Evolutionary conservation across 2,888 invertebrate species (phyloP), one percentile per base, ranked within the genome.

Genomic region (Leistus spinibarbis): DNA sequence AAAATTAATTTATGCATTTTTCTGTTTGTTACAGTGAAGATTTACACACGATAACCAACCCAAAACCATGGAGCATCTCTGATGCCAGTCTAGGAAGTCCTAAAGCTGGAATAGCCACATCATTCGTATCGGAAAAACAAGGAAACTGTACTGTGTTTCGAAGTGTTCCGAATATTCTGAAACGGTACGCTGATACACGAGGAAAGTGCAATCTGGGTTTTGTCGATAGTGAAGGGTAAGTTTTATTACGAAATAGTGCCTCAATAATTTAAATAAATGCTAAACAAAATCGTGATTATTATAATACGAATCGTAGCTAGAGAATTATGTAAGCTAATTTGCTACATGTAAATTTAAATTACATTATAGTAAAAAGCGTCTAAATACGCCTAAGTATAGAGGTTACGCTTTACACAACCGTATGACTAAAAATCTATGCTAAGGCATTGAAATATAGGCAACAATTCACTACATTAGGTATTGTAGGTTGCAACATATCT

Each of bases 131-230:
- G 3, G 74, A 56, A 17, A 71, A 57, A 20, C 20, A 23, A 5
- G 20, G 27, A 2, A 3, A 40, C 13, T 17, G 40, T 9, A 24
- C 54, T 3, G 54, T 22, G 10, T 64, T 63, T 13, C 20, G 75
- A 3, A 69, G 40, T 22, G 75, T 75, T 1, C 75, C 75, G 5
- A 75, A 75, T 17, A 22, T 75, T 7, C 54, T 54, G 54, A 17
- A 20, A 17, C 62, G 69, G 54, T 75, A 75, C 13, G 75, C 63
- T 0, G 56, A 63, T 17, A 13, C 27, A 0, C 62, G 63, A 40
- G 75, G 75, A 13, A 62, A 56, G 10, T 75, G 69, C 60, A 75
- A 75, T 40, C 63, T 64, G 3, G 75, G 63, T 54, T 75, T 75
- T 56, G 68, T 63, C 20, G 68, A 75, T 19, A 57, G 24, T 17